Base-by-base conservation (phyloP, 2,113 vertebrate species). In the Peromyscus maniculatus region DNA sequence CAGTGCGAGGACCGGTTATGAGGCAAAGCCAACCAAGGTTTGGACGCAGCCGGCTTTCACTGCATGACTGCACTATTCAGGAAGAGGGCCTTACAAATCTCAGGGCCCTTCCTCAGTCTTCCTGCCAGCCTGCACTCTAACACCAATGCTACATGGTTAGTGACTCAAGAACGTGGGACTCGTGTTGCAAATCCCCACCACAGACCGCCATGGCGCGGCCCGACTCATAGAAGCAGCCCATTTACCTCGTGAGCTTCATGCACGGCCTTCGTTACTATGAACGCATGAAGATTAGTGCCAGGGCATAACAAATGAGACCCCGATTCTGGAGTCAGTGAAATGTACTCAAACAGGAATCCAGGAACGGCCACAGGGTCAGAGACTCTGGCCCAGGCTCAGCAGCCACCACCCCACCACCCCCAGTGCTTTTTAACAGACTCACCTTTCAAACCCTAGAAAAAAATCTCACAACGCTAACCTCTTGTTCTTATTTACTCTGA, bases 1-100 rank as follows among this genome's bases (percentile, higher is more conserved):
- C 7, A 21, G 0, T 31, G 0, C 43, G 62, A 24, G 5, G 71
- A 4, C 7, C 31, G 0, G 17, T 12, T 19, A 5, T 0, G 13
- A 59, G 16, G 2, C 13, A 12, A 12, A 24, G 67, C 39, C 59
- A 66, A 74, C 62, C 28, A 28, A 31, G 17, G 16, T 10, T 43
- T 22, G 3, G 26, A 33, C 52, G 57, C 49, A 72, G 9, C 36
- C 46, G 3, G 1, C 39, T 46, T 13, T 17, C 46, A 55, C 15
- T 9, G 10, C 24, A 15, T 46, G 21, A 22, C 39, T 89, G 4
- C 2, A 3, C 69, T 26, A 13, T 3, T 49, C 36, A 43, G 21
- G 24, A 39, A 16, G 6, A 17, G 2, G 7, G 55, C 3, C 5
- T 12, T 26, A 46, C 19, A 83, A 7, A 31, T 7, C 69, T 33